These are phyloP conservation scores for Thera obeliscata DNA, from an alignment of 2,888 invertebrate species.

Conservation along the genomic window DNA sequence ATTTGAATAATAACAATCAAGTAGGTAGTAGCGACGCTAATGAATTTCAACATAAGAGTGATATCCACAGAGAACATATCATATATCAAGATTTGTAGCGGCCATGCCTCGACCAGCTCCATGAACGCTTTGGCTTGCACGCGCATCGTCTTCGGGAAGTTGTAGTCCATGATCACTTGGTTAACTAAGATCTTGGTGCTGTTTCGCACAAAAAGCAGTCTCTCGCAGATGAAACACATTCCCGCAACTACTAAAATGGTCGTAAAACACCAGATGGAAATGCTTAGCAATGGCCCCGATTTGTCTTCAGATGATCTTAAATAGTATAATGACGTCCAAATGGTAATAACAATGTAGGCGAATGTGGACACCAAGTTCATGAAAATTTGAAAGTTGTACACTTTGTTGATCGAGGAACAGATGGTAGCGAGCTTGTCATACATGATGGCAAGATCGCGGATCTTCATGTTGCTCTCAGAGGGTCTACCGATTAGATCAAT, in stretches of 20 bases:
- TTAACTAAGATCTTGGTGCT: slow-evolving; percentile 60
- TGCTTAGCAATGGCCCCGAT: slow-evolving; percentile 48
- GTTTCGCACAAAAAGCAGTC: slow-evolving; percentile 53
- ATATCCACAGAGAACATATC: slow-evolving; percentile 70
- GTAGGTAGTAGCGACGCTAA: slow-evolving; percentile 70
- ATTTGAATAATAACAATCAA: slow-evolving; percentile 71
- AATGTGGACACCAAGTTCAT: slow-evolving; percentile 64
- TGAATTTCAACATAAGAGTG: slow-evolving; percentile 67
- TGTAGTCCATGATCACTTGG: slow-evolving; percentile 67
- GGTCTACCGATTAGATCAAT: slow-evolving; percentile 50
- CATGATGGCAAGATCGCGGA: slow-evolving; percentile 56
- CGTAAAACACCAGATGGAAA: slow-evolving; percentile 55
- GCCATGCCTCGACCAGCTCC: slow-evolving; percentile 67
- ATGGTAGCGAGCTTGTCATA: slow-evolving; percentile 60
- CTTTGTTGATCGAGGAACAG: slow-evolving; percentile 55
- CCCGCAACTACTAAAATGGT: slow-evolving; percentile 52
- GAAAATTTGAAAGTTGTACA: slow-evolving; percentile 66
- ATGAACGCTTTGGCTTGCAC: slow-evolving; percentile 68
- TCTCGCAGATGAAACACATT: slow-evolving; percentile 61
- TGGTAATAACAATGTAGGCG: slow-evolving; percentile 58
- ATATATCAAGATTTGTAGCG: slow-evolving; percentile 57
- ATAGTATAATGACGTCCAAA: slow-evolving; percentile 60
- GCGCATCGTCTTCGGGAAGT: slow-evolving; percentile 59
- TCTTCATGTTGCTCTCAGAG: slow-evolving; percentile 51
- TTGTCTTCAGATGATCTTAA: slow-evolving; percentile 47